Percentiles rank a stretch among this genome's conserved stretches.
Evolutionary conservation across 2,888 invertebrate genomes (phyloP).

Genomic region (Drosophila nigritarsus): DNA sequence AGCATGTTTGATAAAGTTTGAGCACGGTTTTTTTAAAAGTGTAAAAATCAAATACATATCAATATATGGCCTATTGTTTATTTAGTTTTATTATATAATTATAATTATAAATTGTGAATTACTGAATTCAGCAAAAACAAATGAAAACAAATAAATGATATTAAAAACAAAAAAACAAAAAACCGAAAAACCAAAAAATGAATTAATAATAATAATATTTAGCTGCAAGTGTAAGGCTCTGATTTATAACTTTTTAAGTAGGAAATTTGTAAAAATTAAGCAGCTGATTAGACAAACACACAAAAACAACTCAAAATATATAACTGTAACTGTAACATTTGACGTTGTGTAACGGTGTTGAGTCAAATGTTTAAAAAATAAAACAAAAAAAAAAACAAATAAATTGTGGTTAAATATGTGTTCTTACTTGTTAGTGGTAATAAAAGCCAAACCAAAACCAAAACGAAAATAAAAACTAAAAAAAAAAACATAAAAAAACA

Average conservation of each 20-base stretch:
- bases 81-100: slow-evolving; percentile 74
- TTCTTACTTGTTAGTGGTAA: slow-evolving; percentile 81
- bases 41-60: slow-evolving; percentile 85
- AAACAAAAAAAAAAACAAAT: slow-evolving; percentile 48
- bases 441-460: slow-evolving; percentile 59
- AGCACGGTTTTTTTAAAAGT: slow-evolving; percentile 78
- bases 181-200: not conserved
- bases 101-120: slow-evolving; percentile 45
- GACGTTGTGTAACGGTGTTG: slow-evolving; percentile 38
- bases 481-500: slow-evolving; percentile 15
- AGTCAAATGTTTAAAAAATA: slow-evolving; percentile 24
- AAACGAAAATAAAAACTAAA: slow-evolving; percentile 25
- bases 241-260: slow-evolving; percentile 77
- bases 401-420: slow-evolving; percentile 82
- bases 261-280: slow-evolving; percentile 75
- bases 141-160: not conserved
- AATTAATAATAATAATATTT: slow-evolving; percentile 35
- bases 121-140: slow-evolving; percentile 12
- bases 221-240: slow-evolving; percentile 63
- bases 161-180: not conserved
- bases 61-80: slow-evolving; percentile 84
- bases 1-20: slow-evolving; percentile 61
- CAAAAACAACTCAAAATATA: slow-evolving; percentile 23
- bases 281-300: slow-evolving; percentile 40
- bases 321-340: slow-evolving; percentile 39